phyloP scores from a whole-genome alignment of 2,797 vertebrate species.

The Choloepus didactylus region DNA sequence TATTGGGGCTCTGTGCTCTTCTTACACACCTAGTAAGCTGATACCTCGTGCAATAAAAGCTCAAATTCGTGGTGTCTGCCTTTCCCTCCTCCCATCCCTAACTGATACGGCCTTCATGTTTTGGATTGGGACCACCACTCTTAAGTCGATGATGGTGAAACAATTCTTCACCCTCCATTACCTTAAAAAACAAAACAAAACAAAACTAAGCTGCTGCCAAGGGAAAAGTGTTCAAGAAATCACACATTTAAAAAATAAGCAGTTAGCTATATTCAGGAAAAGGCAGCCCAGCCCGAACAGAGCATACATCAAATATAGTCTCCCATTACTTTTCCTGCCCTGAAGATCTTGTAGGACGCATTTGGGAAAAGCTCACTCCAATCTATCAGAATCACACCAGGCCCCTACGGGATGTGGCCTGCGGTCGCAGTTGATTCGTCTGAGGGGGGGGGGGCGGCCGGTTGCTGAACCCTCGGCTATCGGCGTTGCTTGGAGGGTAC shows the following conservation, averaged over 20 bases:
- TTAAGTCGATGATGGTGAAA: conserved; percentile 37
- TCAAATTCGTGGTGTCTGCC: neutral
- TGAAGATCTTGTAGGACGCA: neutral
- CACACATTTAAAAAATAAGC: neutral
- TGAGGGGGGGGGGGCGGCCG: too few species aligned
- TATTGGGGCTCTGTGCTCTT: conserved; percentile 57
- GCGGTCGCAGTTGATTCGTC: too few species aligned
- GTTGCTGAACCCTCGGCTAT: too few species aligned
- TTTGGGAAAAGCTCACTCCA: neutral
- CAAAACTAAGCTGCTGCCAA: conserved; percentile 41
- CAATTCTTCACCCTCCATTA: conserved; percentile 24
- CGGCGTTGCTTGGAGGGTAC: too few species aligned
- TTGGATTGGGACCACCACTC: neutral
- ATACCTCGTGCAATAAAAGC: neutral
- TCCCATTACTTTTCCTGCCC: neutral
- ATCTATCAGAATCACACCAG: conserved; percentile 52
- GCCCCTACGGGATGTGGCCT: neutral
- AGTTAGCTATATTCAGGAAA: neutral
- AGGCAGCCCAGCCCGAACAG: neutral
- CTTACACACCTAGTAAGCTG: conserved; percentile 66
- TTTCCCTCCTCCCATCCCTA: conserved; percentile 36
- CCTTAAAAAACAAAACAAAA: neutral
- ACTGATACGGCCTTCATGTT: conserved; percentile 14
- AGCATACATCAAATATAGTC: neutral
- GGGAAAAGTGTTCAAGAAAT: conserved; percentile 48